Percentiles rank a stretch among this genome's conserved stretches.
Conservation (phyloP, 2,113 vertebrate genomes). For the Notothenia rossii region DNA sequence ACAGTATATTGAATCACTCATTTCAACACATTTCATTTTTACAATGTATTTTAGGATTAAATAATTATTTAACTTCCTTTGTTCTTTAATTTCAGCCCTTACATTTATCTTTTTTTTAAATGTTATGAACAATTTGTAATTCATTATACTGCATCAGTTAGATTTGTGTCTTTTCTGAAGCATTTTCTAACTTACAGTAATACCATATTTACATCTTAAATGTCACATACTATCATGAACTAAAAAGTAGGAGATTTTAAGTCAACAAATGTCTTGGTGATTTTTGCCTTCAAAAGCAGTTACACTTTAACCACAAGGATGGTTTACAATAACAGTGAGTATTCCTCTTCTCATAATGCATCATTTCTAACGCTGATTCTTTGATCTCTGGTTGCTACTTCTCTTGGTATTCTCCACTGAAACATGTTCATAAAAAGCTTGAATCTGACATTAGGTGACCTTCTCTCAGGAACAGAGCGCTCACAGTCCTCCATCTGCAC, state of each 20-base stretch:
- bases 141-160: neutral
- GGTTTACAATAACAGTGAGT: neutral
- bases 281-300: too few relatives aligned
- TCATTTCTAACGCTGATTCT: neutral
- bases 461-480: conserved; percentile 8
- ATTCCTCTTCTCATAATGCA: neutral
- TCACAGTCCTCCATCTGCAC: conserved; percentile 47
- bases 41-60: too few relatives aligned
- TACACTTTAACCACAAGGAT: neutral
- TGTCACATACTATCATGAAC: neutral
- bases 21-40: neutral
- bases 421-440: neutral
- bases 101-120: neutral
- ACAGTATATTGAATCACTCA: neutral
- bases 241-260: neutral
- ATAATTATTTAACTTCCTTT: neutral
- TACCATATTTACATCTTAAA: neutral
- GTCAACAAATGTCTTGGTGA: neutral
- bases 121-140: neutral
- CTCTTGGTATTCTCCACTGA: neutral
- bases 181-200: too few relatives aligned
- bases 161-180: neutral
- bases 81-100: neutral
- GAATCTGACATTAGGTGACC: neutral
- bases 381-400: neutral